A percentile compares a stretch with the other conserved stretches of the same genome.
These are phyloP conservation scores for Penelope pileata DNA, from an alignment of 2,113 vertebrate genomes.

Conservation along the genomic window DNA sequence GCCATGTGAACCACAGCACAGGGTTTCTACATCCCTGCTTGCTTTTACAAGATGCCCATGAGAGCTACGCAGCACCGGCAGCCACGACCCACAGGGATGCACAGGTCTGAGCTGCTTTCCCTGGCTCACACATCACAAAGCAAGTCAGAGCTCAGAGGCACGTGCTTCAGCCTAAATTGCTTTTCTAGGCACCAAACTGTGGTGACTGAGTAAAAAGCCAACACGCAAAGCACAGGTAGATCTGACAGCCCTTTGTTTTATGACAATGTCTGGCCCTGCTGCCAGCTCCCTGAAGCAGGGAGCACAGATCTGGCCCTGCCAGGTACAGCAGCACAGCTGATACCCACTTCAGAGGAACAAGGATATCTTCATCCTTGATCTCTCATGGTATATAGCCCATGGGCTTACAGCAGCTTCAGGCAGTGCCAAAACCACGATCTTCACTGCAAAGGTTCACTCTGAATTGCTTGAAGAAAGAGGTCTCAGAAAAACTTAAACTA, in stretches of 20 bases:
- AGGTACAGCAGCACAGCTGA: accelerated
- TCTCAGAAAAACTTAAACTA: neutral
- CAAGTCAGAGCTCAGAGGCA: neutral
- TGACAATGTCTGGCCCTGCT: accelerated
- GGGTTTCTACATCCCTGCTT: neutral
- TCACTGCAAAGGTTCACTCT: neutral
- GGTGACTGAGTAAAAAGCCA: accelerated
- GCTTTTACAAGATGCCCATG: neutral
- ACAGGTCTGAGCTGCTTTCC: neutral
- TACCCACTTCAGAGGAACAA: neutral
- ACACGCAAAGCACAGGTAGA: neutral
- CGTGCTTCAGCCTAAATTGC: accelerated
- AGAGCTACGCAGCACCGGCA: accelerated
- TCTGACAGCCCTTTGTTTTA: neutral
- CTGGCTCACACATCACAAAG: neutral
- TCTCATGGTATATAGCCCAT: neutral
- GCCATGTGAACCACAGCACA: neutral
- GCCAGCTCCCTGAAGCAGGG: neutral
- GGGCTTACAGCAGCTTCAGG: neutral
- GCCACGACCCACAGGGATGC: neutral
- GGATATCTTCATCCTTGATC: no score
- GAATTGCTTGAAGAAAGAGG: neutral
- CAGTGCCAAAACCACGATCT: neutral
- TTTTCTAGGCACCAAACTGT: neutral
- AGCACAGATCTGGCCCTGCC: neutral